Evolutionary conservation across 2,113 vertebrate species (phyloP), one percentile per base, ranked within the genome.

Genomic region (Syrrhaptes paradoxus): DNA sequence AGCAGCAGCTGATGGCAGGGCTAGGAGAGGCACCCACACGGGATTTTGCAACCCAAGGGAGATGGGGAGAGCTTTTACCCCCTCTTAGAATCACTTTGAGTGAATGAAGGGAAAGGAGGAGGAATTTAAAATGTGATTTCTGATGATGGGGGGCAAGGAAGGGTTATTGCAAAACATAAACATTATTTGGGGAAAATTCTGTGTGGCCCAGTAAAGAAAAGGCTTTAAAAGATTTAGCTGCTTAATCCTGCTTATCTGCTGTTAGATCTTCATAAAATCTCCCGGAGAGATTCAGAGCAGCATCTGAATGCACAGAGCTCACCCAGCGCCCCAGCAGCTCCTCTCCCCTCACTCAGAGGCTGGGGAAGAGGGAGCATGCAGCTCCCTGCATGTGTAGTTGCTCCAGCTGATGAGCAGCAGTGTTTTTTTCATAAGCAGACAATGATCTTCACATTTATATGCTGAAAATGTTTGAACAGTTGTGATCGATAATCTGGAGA

Each of bases 221-320:
- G 57, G 57, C 68, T 87, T 89, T 80, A 90, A 74, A 81, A 95
- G 80, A 71, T 92, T 93, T 74, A 85, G n/a, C 86, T 78, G 52
- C 61, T 65, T 94, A 92, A 93, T 85, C 89, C 93, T 84, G 48
- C 38, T 87, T 75, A 84, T 91, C 73, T 92, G 28, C 66, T 91
- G 81, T 79, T 76, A 82, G 52, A 78, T 75, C 89, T 91, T 87
- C 43, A 38, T 61, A 26, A 81, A 61, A 59, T 49, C 57, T 87
- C 57, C 68, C 0, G 1, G 61, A 24, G 65, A 86, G 57, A 89
- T 85, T 89, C 94, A 78, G 57, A 68, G 36, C 41, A 5, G 57
- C 36, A 68, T 86, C 66, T 0, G 0, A 78, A 75, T 41, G 70
- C 45, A 57, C 26, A 67, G 80, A 84, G 61, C 36, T 90, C 79